Conservation (phyloP, 2,797 vertebrate species). For the Urocyon cinereoargenteus region DNA sequence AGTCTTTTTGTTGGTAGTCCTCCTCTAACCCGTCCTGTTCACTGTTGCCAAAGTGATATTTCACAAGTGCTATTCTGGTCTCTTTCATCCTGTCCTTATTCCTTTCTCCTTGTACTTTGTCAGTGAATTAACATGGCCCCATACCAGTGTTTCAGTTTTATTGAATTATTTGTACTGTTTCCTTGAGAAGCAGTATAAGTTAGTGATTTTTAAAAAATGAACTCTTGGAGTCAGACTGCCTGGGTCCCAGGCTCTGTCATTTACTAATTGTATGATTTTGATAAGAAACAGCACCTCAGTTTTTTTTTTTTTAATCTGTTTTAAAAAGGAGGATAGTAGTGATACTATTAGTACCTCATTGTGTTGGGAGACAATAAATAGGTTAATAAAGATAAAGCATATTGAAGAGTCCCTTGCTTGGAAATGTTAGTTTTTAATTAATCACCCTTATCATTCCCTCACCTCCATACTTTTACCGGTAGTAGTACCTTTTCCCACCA, state of each 20-base stretch:
- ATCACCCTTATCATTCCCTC: background rate
- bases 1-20: background rate
- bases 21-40: background rate
- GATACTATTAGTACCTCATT: background rate
- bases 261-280: slow-evolving; percentile 22
- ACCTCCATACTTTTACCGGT: background rate
- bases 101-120: background rate
- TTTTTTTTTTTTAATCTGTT: background rate
- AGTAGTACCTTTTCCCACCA: background rate
- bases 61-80: background rate
- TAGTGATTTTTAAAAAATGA: slow-evolving; percentile 25
- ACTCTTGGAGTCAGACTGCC: background rate
- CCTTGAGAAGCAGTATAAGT: slow-evolving; percentile 30
- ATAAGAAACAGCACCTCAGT: background rate
- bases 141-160: background rate
- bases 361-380: slow-evolving; percentile 12
- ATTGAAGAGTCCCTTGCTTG: background rate
- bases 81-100: background rate
- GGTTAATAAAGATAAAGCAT: background rate
- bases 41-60: background rate
- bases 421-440: background rate
- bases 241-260: background rate
- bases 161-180: background rate
- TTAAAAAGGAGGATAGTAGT: background rate
- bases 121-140: background rate